Evolutionary conservation across 2,113 vertebrate species (phyloP).

Genomic region (Rhynchomys soricoides): DNA sequence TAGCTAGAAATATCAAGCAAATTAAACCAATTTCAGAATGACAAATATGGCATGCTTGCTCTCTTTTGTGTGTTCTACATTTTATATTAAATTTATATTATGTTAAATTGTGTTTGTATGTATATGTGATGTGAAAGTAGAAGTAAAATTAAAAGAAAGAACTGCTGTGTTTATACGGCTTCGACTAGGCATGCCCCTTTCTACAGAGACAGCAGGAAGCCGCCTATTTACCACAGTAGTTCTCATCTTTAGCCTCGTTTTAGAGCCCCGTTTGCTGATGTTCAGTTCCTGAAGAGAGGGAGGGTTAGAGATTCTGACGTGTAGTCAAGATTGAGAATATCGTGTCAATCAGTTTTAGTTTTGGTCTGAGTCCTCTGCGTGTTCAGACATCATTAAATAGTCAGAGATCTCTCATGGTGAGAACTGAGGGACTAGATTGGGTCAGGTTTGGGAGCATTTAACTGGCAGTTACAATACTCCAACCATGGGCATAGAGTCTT

Average conservation of each 20-base stretch:
- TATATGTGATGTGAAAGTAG: neutral
- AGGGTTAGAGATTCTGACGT: neutral
- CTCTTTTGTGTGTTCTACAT: neutral
- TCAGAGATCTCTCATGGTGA: neutral
- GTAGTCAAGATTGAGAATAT: neutral
- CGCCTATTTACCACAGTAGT: neutral
- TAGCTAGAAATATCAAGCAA: neutral
- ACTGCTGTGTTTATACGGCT: neutral
- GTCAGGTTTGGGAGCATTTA: neutral
- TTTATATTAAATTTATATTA: neutral
- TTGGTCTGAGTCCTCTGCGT: neutral
- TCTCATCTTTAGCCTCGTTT: neutral
- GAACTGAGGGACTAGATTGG: neutral
- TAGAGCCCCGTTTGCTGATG: neutral
- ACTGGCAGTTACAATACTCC: neutral
- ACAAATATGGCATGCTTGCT: neutral
- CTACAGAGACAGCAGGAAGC: neutral
- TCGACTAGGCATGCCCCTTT: neutral
- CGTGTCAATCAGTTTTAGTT: slow-evolving; percentile 3
- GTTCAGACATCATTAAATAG: slow-evolving; percentile 4
- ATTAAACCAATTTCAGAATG: neutral
- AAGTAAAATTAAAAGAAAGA: neutral
- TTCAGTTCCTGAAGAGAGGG: neutral
- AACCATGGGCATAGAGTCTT: neutral
- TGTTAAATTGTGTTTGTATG: neutral